Evolutionary conservation across 1,140 invertebrate species (phyloP), one percentile per base, ranked within the genome.

Genomic region (Aphaenogaster rudis): DNA sequence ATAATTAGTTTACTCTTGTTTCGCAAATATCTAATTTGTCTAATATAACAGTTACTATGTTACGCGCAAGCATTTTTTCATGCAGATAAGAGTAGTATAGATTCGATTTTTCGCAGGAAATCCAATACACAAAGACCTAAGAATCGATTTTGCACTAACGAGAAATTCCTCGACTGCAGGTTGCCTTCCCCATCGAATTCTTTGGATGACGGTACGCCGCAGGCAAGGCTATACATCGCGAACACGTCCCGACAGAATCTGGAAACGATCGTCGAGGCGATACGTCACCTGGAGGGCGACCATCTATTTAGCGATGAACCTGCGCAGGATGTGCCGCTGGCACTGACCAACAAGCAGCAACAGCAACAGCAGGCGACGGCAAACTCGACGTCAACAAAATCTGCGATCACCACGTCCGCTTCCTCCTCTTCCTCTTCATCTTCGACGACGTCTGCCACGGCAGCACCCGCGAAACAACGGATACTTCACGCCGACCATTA

Each of bases 241-340:
- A 98, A 97, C 91, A 98, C 98, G 45, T 98, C 98, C 66, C 97
- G 98, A 57, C 98, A 99, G 93, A 99, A 99, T 94, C 96, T 99
- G 85, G 98, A 99, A 94, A 99, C 99, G 1, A 99, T 99, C 86
- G 98, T 99, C 9, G 99, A 99, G 94, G 99, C 99, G 39, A 99
- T 99, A 90, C 97, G 99, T 54, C 99, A 99, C 93, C 95, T 99
- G 80, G 99, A 99, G 94, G 99, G 99, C 8, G 98, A 99, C 94
- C 98, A 99, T 94, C 95, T 99, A 90, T 98, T 99, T 94, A 96
- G 96, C 87, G 98, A 98, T 91, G 97, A 97, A 91, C 96, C 96
- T 5, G 96, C 95, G 69, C 96, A 96, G 72, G 97, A 98, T 86
- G 97, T 96, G 4, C 98, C 98, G 0, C 94, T 98, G 7, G 97